These are phyloP conservation scores for Thumatha senex DNA, from an alignment of 2,888 invertebrate genomes.

Conservation along the genomic window DNA sequence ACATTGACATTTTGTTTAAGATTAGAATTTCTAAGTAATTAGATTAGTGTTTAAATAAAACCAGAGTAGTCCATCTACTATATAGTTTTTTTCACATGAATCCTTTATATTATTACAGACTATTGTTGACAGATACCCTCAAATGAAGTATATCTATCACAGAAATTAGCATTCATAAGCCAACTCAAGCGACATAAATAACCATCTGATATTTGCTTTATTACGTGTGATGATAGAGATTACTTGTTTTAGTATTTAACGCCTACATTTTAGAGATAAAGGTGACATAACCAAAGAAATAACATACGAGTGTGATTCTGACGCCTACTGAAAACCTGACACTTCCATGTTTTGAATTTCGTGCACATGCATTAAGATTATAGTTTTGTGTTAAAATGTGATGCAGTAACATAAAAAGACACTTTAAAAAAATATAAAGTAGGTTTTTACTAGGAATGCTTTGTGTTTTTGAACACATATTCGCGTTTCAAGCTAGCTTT, in stretches of 20 bases:
- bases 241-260: conserved; percentile 26
- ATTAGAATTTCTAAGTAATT: no score
- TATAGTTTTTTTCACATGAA: conserved; percentile 23
- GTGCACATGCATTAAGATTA: not conserved
- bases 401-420: not conserved
- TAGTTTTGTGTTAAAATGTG: not conserved
- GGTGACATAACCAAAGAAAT: conserved; percentile 15
- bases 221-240: conserved; percentile 49
- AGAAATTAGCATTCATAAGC: conserved; percentile 77
- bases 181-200: conserved; percentile 73
- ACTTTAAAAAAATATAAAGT: not conserved
- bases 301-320: conserved; percentile 12
- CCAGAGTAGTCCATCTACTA: not conserved
- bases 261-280: conserved; percentile 22
- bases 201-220: conserved; percentile 57
- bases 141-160: conserved; percentile 73
- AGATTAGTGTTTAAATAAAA: no score
- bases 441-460: no score
- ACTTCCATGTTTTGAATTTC: conserved; percentile 1
- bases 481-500: no score
- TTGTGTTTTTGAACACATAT: no score
- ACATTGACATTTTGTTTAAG: no score
- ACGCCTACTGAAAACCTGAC: conserved; percentile 21
- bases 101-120: conserved; percentile 41
- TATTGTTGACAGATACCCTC: conserved; percentile 61